A percentile compares a stretch with the other conserved stretches of the same genome.
Evolutionary conservation across 2,113 vertebrate species (phyloP).

Genomic region (Anser brachyrhynchus): DNA sequence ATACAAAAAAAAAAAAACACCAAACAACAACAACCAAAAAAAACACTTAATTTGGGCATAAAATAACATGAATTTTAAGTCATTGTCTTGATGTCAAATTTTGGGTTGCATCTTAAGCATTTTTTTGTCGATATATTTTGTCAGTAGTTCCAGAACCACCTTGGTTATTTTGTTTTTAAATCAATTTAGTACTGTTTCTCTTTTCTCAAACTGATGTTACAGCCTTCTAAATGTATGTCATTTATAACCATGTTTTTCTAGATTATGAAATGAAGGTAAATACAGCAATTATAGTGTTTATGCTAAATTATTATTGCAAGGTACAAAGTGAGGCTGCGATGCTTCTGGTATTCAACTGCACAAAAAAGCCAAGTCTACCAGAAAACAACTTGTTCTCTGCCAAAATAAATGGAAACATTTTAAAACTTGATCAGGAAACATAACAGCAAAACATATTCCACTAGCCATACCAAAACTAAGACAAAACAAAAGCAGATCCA

Average conservation of each 20-base stretch:
- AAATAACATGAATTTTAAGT: not conserved
- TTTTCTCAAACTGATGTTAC: not conserved
- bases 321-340: not conserved
- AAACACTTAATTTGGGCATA: not conserved
- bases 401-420: not conserved
- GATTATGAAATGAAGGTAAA: slow-evolving; percentile 43
- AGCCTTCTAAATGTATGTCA: slow-evolving; percentile 8
- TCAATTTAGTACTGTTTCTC: not conserved
- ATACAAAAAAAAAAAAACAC: no score
- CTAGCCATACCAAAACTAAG: not conserved
- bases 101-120: not conserved
- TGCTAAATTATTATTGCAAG: slow-evolving; percentile 35
- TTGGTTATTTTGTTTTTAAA: not conserved
- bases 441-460: not conserved
- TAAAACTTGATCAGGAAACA: not conserved
- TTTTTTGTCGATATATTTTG: not conserved
- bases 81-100: not conserved
- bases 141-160: not conserved
- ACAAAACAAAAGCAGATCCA: not conserved
- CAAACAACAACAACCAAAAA: not conserved
- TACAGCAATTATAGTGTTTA: slow-evolving; percentile 26
- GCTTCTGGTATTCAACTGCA: not conserved
- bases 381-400: not conserved
- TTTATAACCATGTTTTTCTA: slow-evolving; percentile 7
- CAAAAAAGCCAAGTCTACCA: not conserved